Base-by-base conservation (phyloP, 2,888 invertebrate species). In the Quadriops clusia region DNA sequence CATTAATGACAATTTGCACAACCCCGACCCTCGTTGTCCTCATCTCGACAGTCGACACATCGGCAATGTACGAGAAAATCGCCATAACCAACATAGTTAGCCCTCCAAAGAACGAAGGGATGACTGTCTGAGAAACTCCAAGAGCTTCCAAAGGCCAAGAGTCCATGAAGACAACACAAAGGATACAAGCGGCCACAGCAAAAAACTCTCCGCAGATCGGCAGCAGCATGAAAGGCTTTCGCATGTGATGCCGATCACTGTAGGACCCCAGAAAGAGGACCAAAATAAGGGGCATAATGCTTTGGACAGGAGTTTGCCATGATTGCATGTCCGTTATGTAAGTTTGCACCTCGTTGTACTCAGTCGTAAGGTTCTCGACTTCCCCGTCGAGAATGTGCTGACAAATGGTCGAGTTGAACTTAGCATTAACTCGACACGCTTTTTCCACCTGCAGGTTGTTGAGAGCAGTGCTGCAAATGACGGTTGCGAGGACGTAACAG, bases 21-120 rank as follows among this genome's bases (percentile, higher is more conserved):
- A 73, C 47, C 8, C 74, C 76, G 24, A 75, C 63, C 44, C 75
- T 60, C 26, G 75, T 63, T 2, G 75, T 76, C 14, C 75, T 61
- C 39, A 68, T 64, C 42, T 73, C 70, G 12, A 67, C 33, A 1
- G 69, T 61, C 21, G 74, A 60, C 3, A 59, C 52, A 41, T 61
- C 60, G 3, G 60, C 59, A 12, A 61, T 53, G 34, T 61, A 61
- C 2, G 60, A 49, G 34, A 54, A 61, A 8, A 51, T 43, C 7
- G 59, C 59, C 57, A 60, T 58, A 3, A 55, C 47, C 10, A 61
- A 35, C 49, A 59, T 54, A 0, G 72, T 63, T 35, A 63, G 58
- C 12, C 74, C 72, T 15, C 76, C 75, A 13, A 67, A 65, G 16
- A 74, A 54, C 0, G 73, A 68, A 2, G 68, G 63, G 1, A 72